Base-by-base conservation (phyloP, 2,888 invertebrate genomes). In the Rhamphomyia laevipes region DNA sequence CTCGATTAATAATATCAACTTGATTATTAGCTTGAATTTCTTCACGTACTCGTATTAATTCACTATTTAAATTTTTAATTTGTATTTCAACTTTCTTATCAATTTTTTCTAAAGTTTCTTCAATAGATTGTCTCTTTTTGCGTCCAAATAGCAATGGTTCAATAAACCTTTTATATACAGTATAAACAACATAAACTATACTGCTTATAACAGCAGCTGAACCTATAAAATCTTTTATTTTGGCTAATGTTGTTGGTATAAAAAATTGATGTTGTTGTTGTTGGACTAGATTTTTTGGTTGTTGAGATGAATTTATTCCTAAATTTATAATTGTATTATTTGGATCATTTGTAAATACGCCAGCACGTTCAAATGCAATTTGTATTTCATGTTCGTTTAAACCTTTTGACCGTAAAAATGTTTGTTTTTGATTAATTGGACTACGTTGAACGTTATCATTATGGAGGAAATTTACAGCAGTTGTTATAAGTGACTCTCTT, bases 381-480 rank as follows among this genome's bases (percentile, higher is more conserved):
- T 80, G 77, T 55, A 89, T 83, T 69, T 89, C 89, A 1, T 76
- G 72, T 45, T 85, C 81, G 0, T 84, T 81, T 1, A 89, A 72
- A 43, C 89, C 89, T 68, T 89, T 88, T 61, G 78, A 77, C 56
- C 80, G 76, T 2, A 89, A 74, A 68, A 89, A 90, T 54, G 81
- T 77, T 64, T 86, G 84, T 61, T 87, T 89, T 65, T 88, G 85
- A 49, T 80, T 76, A 47, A 85, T 63, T 1, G 89, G 82, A 59
- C 86, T 87, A 56, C 78, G 74, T 46, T 80, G 77, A 3, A 92
- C 88, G 66, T 84, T 87, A n/a, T 85, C 84, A 72, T 91, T 91
- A 66, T 83, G 80, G 46, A 92, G 72, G 73, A 92, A 92, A 62
- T 86, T 87, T 4, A 90, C 79, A 6, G 91, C 91, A 13, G 90